A percentile compares a stretch with the other conserved stretches of the same genome.
phyloP scores from a whole-genome alignment of 2,888 invertebrate genomes.

The Troilus luridus region DNA sequence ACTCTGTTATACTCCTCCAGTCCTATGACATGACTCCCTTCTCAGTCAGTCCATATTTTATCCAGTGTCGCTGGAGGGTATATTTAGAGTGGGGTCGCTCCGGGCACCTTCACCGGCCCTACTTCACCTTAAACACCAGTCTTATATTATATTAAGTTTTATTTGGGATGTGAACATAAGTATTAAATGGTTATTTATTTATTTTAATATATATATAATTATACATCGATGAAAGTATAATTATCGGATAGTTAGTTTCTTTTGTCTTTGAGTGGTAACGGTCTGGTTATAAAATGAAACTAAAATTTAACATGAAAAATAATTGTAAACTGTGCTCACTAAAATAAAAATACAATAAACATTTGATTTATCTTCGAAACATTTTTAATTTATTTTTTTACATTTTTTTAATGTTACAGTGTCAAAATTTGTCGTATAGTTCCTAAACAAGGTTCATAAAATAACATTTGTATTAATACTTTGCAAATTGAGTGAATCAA shows the following conservation, averaged over 20 bases:
- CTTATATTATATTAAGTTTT: neutral
- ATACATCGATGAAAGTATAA: neutral
- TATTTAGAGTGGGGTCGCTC: constrained; percentile 45
- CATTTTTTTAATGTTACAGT: no score
- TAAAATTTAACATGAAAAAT: no score
- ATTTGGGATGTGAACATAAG: neutral
- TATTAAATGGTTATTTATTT: neutral
- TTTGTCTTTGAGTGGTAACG: no score
- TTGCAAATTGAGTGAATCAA: no score
- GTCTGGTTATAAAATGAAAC: no score
- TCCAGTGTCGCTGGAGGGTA: constrained; percentile 43
- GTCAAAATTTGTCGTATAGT: no score
- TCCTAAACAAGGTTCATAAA: no score
- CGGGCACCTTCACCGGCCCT: constrained; percentile 3
- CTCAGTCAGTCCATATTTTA: constrained; percentile 46
- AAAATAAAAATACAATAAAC: no score
- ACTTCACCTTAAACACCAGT: constrained; percentile 14
- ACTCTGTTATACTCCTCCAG: neutral
- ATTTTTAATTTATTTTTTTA: no score
- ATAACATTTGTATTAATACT: no score
- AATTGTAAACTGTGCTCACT: no score
- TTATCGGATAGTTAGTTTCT: neutral
- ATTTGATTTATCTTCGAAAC: no score
- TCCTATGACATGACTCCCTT: neutral
- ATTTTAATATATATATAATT: neutral